These are phyloP conservation scores for Epinotia bilunana DNA, from an alignment of 2,888 invertebrate species.

Conservation along the genomic window DNA sequence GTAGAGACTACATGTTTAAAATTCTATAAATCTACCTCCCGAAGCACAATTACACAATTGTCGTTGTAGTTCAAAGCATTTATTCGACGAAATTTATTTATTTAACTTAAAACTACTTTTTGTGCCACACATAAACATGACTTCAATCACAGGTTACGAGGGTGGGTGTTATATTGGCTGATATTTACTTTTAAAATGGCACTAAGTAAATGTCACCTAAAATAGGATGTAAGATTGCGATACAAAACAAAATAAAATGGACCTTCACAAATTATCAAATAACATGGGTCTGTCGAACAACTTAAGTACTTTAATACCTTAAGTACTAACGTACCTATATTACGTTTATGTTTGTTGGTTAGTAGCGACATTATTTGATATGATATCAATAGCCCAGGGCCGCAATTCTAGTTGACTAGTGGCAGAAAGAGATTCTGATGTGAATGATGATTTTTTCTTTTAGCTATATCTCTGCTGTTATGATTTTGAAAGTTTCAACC, in stretches of 20 bases:
- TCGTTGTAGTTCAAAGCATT: conserved; percentile 35
- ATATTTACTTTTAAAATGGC: background rate
- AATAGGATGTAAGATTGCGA: background rate
- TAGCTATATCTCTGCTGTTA: too few relatives aligned
- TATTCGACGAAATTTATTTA: conserved; percentile 1
- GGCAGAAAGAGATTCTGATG: too few relatives aligned
- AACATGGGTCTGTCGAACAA: background rate
- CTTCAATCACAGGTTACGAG: conserved; percentile 16
- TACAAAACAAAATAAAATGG: conserved; percentile 1
- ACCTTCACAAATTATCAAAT: background rate
- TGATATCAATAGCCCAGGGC: background rate
- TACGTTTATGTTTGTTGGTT: background rate
- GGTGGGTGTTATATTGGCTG: conserved; percentile 10
- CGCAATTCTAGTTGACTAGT: too few relatives aligned
- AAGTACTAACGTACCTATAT: too few relatives aligned
- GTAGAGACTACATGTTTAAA: conserved; percentile 7
- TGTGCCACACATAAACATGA: conserved; percentile 13
- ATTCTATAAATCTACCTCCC: conserved; percentile 16
- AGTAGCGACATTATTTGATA: background rate
- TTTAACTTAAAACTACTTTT: conserved; percentile 17
- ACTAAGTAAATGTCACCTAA: conserved; percentile 11
- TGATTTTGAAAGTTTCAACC: too few relatives aligned
- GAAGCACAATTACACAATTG: conserved; percentile 27
- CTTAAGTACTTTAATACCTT: background rate
- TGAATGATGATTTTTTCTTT: too few relatives aligned